Evolutionary conservation across 2,888 invertebrate genomes (phyloP), one percentile per base, ranked within the genome.

Genomic region (Hecatera dysodea): DNA sequence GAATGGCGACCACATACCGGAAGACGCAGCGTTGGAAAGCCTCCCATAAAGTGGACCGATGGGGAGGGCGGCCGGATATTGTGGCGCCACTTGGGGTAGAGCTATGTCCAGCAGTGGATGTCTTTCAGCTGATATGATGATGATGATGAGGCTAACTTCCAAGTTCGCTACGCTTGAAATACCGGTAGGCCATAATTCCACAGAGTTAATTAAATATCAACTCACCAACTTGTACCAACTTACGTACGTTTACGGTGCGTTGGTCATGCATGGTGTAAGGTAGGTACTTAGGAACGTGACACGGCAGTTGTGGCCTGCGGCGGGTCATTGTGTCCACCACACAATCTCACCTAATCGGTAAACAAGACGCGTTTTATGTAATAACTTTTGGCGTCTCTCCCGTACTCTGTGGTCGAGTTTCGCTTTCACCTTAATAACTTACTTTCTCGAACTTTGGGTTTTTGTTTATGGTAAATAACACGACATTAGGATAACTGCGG

Each of bases 381-480:
- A 95, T 89, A 87, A 81, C 84, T 90, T 93, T 91, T 89, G 90
- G 90, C 88, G 89, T 90, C 91, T 82, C 85, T 85, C 86, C 81
- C 88, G 83, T 83, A 81, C 80, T 81, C 80, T 87, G 90, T 89
- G 90, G 89, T 86, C 89, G 90, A 86, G 91, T 87, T 91, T 92
- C 92, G 90, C 95, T 95, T 95, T 95, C 95, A 90, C 95, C 88
- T 85, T 91, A 91, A 90, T 90, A 90, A 86, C 85, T 88, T 66
- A 79, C 94, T 95, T 95, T 95, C 95, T 93, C 93, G 88, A 88
- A 90, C 86, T 93, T 92, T 91, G 90, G 87, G 86, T 80, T 81
- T 84, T 87, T 81, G 67, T 83, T 85, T 83, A 76, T 80, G 79
- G 85, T 80, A 80, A 79, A 75, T 80, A 76, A 78, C 57, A 67